Conservation (phyloP, 1,140 invertebrate genomes). For the Meloidogyne floridensis region DNA sequence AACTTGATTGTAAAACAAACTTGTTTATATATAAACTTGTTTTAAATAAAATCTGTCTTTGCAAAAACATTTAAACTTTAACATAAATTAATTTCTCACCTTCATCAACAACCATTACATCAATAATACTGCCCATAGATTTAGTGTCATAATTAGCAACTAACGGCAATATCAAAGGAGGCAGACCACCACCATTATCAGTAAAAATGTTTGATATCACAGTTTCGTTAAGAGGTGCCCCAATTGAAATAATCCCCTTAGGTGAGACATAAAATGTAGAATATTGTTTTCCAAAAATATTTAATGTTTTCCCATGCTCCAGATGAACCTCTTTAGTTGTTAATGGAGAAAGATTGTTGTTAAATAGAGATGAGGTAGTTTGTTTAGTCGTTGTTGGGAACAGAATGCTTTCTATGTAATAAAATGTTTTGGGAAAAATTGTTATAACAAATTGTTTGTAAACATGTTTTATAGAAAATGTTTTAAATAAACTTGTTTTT, state of each 20-base stretch:
- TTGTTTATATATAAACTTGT: not conserved
- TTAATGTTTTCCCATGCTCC: not conserved
- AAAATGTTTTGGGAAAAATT: constrained; percentile 19
- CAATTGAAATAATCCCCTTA: constrained; percentile 23
- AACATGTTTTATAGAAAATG: not conserved
- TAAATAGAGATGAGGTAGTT: not conserved
- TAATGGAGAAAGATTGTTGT: not conserved
- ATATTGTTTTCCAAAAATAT: constrained; percentile 25
- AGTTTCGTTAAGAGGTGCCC: not conserved
- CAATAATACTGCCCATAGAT: not conserved
- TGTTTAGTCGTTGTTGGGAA: constrained; percentile 23
- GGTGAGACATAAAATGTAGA: constrained; percentile 12
- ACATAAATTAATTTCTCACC: constrained; percentile 30
- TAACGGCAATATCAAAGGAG: not conserved
- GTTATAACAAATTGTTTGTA: not conserved
- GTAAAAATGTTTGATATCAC: not conserved
- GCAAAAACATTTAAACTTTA: not conserved
- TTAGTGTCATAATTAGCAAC: not conserved
- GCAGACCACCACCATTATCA: not conserved
- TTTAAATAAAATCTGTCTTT: not conserved
- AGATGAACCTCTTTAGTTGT: not conserved
- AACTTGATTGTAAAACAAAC: constrained; percentile 15
- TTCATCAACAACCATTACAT: not conserved
- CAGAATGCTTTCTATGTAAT: constrained; percentile 33
- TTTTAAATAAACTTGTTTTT: not conserved